Conservation (phyloP, 2,113 vertebrate genomes). For the Tachuris rubrigastra region DNA sequence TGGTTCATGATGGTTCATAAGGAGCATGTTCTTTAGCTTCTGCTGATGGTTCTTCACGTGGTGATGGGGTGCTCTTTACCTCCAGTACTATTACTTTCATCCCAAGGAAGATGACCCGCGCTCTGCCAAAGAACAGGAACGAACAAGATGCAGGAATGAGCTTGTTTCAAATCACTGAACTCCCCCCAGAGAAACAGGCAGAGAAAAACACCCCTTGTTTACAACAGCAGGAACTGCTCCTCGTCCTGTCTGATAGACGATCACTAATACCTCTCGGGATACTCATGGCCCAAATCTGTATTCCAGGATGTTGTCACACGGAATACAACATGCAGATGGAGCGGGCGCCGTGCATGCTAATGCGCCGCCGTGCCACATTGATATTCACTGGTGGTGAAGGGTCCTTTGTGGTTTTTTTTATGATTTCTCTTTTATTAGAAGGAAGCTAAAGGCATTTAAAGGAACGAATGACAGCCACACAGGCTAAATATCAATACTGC, state of each 20-base stretch:
- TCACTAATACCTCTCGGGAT: conserved; percentile 19
- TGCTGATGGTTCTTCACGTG: accelerated
- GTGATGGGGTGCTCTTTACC: background rate
- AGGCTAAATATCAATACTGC: conserved; percentile 2
- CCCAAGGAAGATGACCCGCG: background rate
- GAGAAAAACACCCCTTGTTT: conserved; percentile 43
- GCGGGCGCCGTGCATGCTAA: conserved; percentile 3
- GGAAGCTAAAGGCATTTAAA: conserved; percentile 38
- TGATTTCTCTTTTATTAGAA: conserved; percentile 56
- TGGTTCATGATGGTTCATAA: accelerated
- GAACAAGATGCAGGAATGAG: background rate
- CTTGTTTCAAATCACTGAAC: conserved; percentile 3
- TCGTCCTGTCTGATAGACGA: conserved; percentile 5
- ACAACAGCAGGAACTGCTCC: conserved; percentile 19
- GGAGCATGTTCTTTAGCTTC: accelerated
- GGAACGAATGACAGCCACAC: background rate
- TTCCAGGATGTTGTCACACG: conserved; percentile 44
- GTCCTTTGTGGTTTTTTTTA: conserved; percentile 22
- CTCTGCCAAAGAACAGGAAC: background rate
- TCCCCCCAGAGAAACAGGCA: background rate
- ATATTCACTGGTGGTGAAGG: background rate
- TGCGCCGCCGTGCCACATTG: background rate
- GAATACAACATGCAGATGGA: conserved; percentile 36
- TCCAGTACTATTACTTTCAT: background rate
- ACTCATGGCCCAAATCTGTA: conserved; percentile 18